Percentiles rank a stretch among this genome's conserved stretches.
phyloP scores from a whole-genome alignment of 2,888 invertebrate species.

The Octodonta nipae region DNA sequence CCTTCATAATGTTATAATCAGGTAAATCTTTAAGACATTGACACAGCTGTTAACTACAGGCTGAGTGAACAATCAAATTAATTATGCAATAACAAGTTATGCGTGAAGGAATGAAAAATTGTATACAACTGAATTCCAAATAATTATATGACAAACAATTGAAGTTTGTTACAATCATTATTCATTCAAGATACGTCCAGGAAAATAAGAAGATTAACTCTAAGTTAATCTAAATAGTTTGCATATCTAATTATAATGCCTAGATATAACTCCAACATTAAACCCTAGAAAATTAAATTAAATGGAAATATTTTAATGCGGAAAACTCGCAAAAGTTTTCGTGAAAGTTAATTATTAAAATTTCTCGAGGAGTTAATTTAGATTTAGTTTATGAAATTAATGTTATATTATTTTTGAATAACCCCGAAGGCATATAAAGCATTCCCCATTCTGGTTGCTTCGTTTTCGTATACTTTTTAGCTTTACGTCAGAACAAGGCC shows the following conservation, averaged over 20 bases:
- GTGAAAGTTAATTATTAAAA: slow-evolving; percentile 18
- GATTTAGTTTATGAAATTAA: slow-evolving; percentile 20
- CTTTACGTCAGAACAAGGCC: slow-evolving; percentile 25
- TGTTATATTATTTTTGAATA: slow-evolving; percentile 22
- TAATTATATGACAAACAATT: no score
- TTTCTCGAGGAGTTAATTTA: slow-evolving; percentile 16
- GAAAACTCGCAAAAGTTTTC: slow-evolving; percentile 13
- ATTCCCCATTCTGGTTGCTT: no score
- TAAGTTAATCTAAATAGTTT: slow-evolving; percentile 13
- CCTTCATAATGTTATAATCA: no score
- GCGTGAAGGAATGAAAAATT: no score
- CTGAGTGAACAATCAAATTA: no score
- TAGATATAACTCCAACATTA: slow-evolving; percentile 8
- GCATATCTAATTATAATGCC: slow-evolving; percentile 15
- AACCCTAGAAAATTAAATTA: slow-evolving; percentile 12
- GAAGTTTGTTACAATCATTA: no score
- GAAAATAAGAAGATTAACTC: no score
- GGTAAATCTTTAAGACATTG: no score
- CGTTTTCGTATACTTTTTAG: slow-evolving; percentile 22
- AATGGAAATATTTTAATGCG: slow-evolving; percentile 11
- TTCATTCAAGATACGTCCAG: no score
- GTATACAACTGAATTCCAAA: no score
- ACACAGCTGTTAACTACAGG: no score
- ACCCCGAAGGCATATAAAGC: slow-evolving; percentile 17
- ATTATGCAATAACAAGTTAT: no score